Evolutionary conservation across 1,140 invertebrate species (phyloP), one percentile per base, ranked within the genome.

Genomic region (Mya arenaria): DNA sequence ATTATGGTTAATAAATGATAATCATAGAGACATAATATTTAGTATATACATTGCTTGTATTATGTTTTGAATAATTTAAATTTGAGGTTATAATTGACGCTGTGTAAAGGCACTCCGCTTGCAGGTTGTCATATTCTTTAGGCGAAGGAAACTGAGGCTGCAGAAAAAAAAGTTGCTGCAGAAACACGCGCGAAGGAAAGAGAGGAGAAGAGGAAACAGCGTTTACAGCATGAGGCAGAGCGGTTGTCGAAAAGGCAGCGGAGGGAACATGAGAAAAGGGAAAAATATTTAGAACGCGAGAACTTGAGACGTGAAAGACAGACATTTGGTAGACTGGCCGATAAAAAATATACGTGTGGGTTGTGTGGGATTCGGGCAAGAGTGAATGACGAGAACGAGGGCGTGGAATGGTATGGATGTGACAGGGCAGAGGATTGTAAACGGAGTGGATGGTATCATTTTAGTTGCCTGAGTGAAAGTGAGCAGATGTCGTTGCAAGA

Each of bases 381-480:
- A 34, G 17, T 41, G 36, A 15, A 25, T 37, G 63, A 68, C 17
- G 63, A 68, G 23, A 23, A 19, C 10, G 4, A 23, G 15, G 36
- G 63, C 1, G 23, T 68, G 23, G 34, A 39, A n/a, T 68, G 63
- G 37, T 32, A 36, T 32, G 36, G 63, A 13, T 68, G 63, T 68
- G 63, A 68, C 23, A 34, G n/a, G n/a, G n/a, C 28, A 6, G 37
- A 36, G 37, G n/a, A n/a, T n/a, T 68, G 63, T 41, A 5, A 25
- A 34, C 23, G 34, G 2, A 68, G 19, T 15, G 32, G 37, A 1
- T 68, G 63, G 15, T 68, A 5, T 8, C 63, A 68, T 68, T 39
- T 68, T 41, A 34, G 48, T 41, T 68, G 63, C 48, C 48, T 68
- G 5, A 37, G n/a, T 23, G 19, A 36, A 13, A n/a, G 63, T 68